Conservation (phyloP, 2,113 vertebrate genomes). For the Cygnus atratus region DNA sequence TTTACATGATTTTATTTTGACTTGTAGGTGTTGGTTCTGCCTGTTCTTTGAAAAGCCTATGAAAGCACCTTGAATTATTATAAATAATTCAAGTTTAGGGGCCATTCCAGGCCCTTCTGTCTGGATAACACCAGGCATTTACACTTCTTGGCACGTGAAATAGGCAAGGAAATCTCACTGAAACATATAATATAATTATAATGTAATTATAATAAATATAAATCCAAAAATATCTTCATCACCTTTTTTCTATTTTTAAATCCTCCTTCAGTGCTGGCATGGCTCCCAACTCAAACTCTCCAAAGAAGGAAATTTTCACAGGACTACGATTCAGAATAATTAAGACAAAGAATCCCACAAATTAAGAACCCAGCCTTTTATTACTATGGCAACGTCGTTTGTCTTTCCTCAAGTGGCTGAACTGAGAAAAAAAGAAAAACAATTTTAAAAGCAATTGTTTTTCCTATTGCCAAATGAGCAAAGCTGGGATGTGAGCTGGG, state of each 20-base stretch:
- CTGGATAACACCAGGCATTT: not conserved
- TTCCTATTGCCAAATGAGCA: not conserved
- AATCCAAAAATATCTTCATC: not conserved
- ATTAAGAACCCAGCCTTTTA: conserved; percentile 39
- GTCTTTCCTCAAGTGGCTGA: conserved; percentile 22
- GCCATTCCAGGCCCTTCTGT: not conserved
- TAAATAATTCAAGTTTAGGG: conserved; percentile 27
- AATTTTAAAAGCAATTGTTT: not conserved
- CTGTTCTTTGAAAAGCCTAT: not conserved
- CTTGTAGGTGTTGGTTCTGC: not conserved
- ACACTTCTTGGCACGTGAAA: not conserved
- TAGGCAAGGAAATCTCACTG: not conserved
- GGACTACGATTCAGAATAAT: conserved; percentile 2
- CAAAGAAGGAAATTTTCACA: not conserved
- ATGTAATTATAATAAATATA: no score
- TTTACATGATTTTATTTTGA: not conserved
- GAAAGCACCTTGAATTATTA: not conserved
- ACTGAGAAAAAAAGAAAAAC: not conserved
- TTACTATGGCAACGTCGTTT: conserved; percentile 23
- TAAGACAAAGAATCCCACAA: conserved; percentile 17
- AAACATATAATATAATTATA: not conserved
- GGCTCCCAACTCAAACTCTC: not conserved
- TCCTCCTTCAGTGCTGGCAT: not conserved
- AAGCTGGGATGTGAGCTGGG: not conserved
- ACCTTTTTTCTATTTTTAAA: not conserved